Base-by-base conservation (phyloP, 1,140 invertebrate genomes). In the Lordiphosa mommai region DNA sequence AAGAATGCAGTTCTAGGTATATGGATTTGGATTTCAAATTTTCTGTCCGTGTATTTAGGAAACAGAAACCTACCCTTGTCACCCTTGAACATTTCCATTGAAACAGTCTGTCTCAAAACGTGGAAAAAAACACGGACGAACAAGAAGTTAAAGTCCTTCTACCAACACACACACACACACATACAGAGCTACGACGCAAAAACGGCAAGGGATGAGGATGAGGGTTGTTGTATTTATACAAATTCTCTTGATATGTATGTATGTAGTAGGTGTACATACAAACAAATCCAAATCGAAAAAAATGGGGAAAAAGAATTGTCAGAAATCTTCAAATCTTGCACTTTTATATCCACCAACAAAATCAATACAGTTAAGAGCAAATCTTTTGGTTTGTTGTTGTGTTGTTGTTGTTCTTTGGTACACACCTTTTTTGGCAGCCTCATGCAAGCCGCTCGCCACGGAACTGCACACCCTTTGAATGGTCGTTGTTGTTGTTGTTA, bases 141-240 rank as follows among this genome's bases (percentile, higher is more conserved):
- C 72, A 84, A 82, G 76, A 84, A 84, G 77, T 82, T 82, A 72
- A 84, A 84, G 77, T 82, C 76, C 77, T 84, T 84, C 68, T 52
- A 68, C 58, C 55, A 23, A 74, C 36, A 56, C 50, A 70, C 27
- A 49, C 57, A 65, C 12, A 52, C 17, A 40, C 7, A 51, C 7
- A 38, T 10, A 33, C 12, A 52, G 9, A 64, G 51, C 30, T 69
- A 80, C 59, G 53, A 68, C 71, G 77, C 76, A 84, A 82, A 80
- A 77, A 57, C 51, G 29, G 38, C 51, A 71, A 71, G 77, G 77
- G 77, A 82, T 77, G 77, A 84, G 77, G 77, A 84, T 71, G 77
- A 82, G 77, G 77, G 77, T 41, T 41, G 20, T 84, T 84, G 77
- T 82, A 72, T 71, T 82, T 76, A 71, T 80, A 76, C 71, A 64